phyloP scores from a whole-genome alignment of 2,113 vertebrate species.

The Pterocles burchelli region DNA sequence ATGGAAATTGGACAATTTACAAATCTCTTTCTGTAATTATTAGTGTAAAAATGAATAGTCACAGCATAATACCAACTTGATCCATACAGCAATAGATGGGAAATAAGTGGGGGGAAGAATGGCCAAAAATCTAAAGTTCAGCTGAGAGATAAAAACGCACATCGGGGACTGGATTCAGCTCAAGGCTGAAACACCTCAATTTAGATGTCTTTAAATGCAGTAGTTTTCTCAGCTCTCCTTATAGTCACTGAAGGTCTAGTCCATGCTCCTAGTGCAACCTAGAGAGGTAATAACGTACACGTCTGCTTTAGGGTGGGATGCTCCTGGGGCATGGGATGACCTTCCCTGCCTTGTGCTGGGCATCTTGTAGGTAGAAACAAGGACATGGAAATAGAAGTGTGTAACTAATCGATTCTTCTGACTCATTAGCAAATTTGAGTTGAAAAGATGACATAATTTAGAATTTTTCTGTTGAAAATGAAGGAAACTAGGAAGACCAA shows the following conservation, averaged over 20 bases:
- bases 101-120: background rate
- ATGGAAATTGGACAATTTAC: background rate
- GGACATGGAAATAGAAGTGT: rapidly evolving
- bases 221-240: rapidly evolving
- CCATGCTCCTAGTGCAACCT: background rate
- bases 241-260: too few relatives aligned
- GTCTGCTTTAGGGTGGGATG: background rate
- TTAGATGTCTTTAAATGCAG: background rate
- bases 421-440: background rate
- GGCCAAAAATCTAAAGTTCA: background rate
- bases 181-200: background rate
- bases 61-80: background rate
- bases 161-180: background rate
- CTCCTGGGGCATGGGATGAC: background rate
- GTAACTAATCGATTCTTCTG: background rate
- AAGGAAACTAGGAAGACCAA: background rate
- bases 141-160: background rate
- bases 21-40: background rate
- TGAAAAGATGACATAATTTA: background rate
- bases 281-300: rapidly evolving
- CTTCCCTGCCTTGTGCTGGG: background rate
- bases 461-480: background rate
- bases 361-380: background rate
- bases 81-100: background rate
- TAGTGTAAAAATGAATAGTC: background rate